Evolutionary conservation across 2,797 vertebrate genomes (phyloP).

Genomic region (Falco columbarius): DNA sequence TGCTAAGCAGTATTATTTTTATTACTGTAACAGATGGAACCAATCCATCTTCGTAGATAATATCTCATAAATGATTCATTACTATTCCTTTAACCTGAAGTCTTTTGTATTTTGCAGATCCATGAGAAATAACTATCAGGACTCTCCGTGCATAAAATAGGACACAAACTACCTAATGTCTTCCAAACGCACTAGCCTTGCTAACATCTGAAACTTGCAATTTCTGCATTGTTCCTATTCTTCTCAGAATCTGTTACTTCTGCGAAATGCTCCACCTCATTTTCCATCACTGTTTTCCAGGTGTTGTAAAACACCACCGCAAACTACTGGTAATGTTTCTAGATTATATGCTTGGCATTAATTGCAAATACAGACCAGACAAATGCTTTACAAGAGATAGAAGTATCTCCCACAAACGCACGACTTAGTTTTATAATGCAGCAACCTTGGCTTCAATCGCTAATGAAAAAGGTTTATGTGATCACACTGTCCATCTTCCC

Average conservation of each 20-base stretch:
- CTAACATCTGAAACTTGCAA: background rate
- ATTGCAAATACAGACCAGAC: background rate
- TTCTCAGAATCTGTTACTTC: background rate
- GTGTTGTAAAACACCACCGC: background rate
- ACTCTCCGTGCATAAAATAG: constrained; percentile 60
- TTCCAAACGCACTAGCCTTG: constrained; percentile 36
- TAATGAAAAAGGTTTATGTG: background rate
- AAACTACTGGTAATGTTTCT: background rate
- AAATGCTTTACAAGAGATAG: background rate
- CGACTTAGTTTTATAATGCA: background rate
- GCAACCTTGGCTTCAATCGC: background rate
- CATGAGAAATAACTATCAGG: constrained; percentile 75
- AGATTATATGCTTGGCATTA: background rate
- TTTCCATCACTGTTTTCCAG: background rate
- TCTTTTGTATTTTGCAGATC: constrained; percentile 77
- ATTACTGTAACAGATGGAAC: constrained; percentile 78
- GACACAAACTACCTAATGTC: constrained; percentile 42
- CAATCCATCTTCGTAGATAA: constrained; percentile 79
- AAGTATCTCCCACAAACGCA: background rate
- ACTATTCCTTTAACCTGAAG: constrained; percentile 78
- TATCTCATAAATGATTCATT: constrained; percentile 83
- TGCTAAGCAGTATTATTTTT: constrained; percentile 75
- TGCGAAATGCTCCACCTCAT: background rate
- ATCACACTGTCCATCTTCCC: background rate
- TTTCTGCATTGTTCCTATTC: background rate